Evolutionary conservation across 2,888 invertebrate genomes (phyloP).

Genomic region (Tigriopus californicus): DNA sequence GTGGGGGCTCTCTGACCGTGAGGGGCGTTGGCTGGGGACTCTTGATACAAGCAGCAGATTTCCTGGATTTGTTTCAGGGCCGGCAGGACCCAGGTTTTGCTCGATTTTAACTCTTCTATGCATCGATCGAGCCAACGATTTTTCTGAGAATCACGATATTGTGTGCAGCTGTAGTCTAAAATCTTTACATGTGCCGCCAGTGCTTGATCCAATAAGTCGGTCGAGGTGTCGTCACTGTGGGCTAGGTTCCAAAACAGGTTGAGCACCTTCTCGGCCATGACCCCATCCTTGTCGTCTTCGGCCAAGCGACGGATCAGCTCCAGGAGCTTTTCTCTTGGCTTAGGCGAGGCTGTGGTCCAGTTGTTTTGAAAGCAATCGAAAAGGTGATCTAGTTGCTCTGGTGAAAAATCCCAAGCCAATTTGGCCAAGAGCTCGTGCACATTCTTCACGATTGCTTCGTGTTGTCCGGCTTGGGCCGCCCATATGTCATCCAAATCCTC

Average conservation of each 20-base stretch:
- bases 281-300: conserved; percentile 95
- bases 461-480: conserved; percentile 53
- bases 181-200: conserved; percentile 88
- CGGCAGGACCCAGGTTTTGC: conserved; percentile 79
- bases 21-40: conserved; percentile 19
- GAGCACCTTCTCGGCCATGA: conserved; percentile 93
- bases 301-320: conserved; percentile 85
- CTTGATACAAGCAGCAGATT: conserved; percentile 74
- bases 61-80: conserved; percentile 87
- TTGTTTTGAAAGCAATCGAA: conserved; percentile 62
- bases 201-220: conserved; percentile 93
- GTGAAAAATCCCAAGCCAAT: conserved; percentile 93
- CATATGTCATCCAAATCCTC: conserved; percentile 87
- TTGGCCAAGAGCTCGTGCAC: conserved; percentile 89
- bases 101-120: conserved; percentile 76
- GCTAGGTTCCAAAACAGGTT: conserved; percentile 91
- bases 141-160: conserved; percentile 79
- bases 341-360: conserved; percentile 88
- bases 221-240: conserved; percentile 84
- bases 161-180: conserved; percentile 89
- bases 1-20: background rate
- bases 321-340: conserved; percentile 81
- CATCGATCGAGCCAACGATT: conserved; percentile 86
- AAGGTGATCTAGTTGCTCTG: conserved; percentile 86
- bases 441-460: conserved; percentile 76